These are phyloP conservation scores for Pterocles burchelli DNA, from an alignment of 2,113 vertebrate genomes.

Conservation along the genomic window DNA sequence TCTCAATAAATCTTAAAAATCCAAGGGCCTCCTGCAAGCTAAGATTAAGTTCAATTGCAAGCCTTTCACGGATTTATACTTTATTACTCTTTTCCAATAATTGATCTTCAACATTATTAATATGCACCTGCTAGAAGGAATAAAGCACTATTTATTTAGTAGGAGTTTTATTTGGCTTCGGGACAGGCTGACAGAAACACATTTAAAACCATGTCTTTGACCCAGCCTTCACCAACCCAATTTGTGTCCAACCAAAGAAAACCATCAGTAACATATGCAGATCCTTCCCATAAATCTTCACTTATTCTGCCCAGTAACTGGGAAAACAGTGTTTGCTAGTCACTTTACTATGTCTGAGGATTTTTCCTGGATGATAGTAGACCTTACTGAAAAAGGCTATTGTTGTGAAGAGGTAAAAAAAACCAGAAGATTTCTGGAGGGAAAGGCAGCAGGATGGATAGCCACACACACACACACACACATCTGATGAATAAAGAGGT, in stretches of 20 bases:
- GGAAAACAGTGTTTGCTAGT: not conserved
- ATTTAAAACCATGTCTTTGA: not conserved
- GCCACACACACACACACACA: not conserved
- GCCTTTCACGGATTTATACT: constrained; percentile 10
- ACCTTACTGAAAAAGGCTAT: not conserved
- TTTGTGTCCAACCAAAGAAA: not conserved
- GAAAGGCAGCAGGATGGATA: not conserved
- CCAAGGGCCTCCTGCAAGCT: constrained; percentile 27
- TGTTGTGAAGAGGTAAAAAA: not conserved
- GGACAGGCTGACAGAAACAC: not conserved
- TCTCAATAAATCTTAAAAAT: constrained; percentile 38
- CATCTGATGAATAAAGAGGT: not conserved
- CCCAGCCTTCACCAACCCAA: not conserved
- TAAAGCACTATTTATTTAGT: not conserved
- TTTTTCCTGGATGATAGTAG: not conserved
- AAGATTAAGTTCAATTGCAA: constrained; percentile 36
- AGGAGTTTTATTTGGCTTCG: constrained; percentile 31
- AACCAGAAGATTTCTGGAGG: not conserved
- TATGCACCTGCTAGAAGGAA: constrained; percentile 4
- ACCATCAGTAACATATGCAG: not conserved
- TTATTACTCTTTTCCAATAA: constrained; percentile 50
- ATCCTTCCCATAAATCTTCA: not conserved
- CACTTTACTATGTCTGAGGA: not conserved
- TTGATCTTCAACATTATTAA: constrained; percentile 37
- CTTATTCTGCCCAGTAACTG: not conserved